Evolutionary conservation across 1,140 invertebrate species (phyloP).

Genomic region (Drosophila willistoni): DNA sequence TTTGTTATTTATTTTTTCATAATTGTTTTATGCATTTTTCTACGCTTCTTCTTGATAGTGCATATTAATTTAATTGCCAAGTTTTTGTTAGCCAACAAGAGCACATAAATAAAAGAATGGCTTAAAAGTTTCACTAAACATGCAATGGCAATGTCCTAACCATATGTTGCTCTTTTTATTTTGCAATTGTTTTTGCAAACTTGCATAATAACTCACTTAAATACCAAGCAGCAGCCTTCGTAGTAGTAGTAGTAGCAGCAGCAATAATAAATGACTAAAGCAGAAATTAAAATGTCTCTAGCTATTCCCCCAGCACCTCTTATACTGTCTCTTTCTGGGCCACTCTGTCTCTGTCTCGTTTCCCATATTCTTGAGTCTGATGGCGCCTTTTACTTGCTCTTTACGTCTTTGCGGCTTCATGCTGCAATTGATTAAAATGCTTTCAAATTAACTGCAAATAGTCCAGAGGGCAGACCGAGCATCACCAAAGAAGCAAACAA

Average conservation of each 20-base stretch:
- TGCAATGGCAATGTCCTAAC: too few relatives aligned
- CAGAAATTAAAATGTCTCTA: constrained; percentile 60
- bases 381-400: constrained; percentile 14
- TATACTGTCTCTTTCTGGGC: not conserved
- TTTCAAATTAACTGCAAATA: constrained; percentile 44
- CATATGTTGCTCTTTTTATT: constrained; percentile 10
- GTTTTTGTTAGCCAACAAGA: constrained; percentile 41
- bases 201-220: constrained; percentile 75
- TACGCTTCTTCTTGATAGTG: constrained; percentile 11
- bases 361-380: constrained; percentile 3
- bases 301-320: constrained; percentile 5
- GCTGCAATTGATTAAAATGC: constrained; percentile 63
- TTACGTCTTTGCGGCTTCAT: constrained; percentile 13
- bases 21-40: too few relatives aligned
- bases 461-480: constrained; percentile 3
- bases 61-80: constrained; percentile 76
- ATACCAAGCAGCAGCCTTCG: constrained; percentile 19
- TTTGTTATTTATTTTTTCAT: not conserved
- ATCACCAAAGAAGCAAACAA: constrained; percentile 9
- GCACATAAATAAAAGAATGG: constrained; percentile 60
- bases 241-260: constrained; percentile 12
- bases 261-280: constrained; percentile 55
- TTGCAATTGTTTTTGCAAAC: constrained; percentile 62
- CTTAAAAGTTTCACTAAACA: constrained; percentile 30
- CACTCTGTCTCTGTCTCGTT: not conserved